phyloP scores from a whole-genome alignment of 2,888 invertebrate species.

The Xestia rhomboidea region DNA sequence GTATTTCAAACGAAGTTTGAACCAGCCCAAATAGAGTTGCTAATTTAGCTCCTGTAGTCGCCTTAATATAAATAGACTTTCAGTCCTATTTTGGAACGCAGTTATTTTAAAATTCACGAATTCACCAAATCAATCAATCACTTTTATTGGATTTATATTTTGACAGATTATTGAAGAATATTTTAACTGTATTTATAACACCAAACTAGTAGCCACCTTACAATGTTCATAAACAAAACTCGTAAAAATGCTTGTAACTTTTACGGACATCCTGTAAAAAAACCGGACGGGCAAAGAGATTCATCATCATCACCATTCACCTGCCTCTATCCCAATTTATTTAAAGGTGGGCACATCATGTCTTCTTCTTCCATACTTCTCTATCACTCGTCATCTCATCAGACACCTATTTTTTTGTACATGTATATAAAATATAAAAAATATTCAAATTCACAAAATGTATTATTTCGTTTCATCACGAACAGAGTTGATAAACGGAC shows the following conservation, averaged over 20 bases:
- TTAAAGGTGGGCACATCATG: no score
- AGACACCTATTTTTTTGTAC: no score
- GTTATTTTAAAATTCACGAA: background rate
- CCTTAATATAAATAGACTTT: background rate
- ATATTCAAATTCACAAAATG: background rate
- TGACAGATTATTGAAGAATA: background rate
- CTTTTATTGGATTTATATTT: no score
- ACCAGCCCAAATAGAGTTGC: no score
- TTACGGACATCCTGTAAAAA: background rate
- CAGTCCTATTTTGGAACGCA: background rate
- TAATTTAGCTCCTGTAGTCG: no score
- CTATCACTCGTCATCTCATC: no score
- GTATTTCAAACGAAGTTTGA: no score
- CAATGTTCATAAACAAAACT: background rate
- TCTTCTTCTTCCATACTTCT: no score
- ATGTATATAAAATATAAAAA: no score
- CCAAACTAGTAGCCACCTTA: background rate
- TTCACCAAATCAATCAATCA: no score
- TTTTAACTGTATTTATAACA: background rate
- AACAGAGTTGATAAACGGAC: background rate
- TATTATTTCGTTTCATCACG: background rate
- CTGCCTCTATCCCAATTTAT: no score
- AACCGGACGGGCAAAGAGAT: background rate
- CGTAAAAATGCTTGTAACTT: background rate
- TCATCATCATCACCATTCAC: no score